These are phyloP conservation scores for Ceryle rudis DNA, from an alignment of 2,797 vertebrate species.

Conservation along the genomic window DNA sequence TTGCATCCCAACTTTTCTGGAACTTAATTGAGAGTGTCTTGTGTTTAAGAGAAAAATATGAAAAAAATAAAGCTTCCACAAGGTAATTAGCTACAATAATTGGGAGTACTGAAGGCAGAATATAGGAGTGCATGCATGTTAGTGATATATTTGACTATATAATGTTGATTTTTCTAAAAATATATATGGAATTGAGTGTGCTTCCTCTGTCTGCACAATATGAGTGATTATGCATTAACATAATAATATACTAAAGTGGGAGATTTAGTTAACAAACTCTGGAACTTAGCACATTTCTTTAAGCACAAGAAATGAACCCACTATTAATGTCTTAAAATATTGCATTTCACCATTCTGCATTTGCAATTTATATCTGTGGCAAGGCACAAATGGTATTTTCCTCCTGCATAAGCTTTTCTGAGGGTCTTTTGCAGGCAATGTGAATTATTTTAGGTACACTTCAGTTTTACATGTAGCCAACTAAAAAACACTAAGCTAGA, in stretches of 20 bases:
- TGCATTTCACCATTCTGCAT: neutral
- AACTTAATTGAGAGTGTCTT: neutral
- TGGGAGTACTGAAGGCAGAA: neutral
- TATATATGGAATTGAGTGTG: neutral
- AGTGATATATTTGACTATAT: neutral
- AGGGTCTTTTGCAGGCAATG: neutral
- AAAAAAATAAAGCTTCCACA: neutral
- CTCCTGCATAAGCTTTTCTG: neutral
- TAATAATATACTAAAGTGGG: neutral
- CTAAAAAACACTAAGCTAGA: neutral
- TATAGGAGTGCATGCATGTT: neutral
- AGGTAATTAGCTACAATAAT: neutral
- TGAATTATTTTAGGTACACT: neutral
- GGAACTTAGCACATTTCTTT: neutral
- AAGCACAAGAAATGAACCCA: neutral
- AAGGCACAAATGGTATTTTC: neutral
- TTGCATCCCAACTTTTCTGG: fast-evolving
- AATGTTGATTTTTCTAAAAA: neutral
- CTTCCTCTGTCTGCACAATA: neutral
- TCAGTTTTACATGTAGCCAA: neutral
- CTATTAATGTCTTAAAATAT: neutral
- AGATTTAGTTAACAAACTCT: neutral
- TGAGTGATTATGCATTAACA: neutral
- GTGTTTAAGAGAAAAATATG: neutral
- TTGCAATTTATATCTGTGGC: neutral